Evolutionary conservation across 2,113 vertebrate species (phyloP).

Genomic region (Sciurus niger): DNA sequence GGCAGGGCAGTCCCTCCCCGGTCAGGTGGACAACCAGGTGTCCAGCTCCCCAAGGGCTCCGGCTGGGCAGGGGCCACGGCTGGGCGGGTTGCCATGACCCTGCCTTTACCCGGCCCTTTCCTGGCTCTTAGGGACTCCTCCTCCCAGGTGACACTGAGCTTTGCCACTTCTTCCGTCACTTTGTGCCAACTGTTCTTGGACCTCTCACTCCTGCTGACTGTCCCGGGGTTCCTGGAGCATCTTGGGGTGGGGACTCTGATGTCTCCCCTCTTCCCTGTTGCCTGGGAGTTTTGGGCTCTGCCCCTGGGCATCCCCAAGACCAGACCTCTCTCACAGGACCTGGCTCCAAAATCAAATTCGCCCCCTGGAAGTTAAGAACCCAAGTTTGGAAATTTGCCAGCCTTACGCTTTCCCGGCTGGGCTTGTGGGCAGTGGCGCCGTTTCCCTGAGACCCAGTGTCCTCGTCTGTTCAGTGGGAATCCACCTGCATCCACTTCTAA

Average conservation of each 20-base stretch:
- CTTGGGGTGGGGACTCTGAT: neutral
- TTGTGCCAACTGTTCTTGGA: neutral
- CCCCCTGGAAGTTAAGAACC: neutral
- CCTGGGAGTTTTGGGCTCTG: neutral
- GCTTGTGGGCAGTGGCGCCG: neutral
- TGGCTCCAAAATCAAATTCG: neutral
- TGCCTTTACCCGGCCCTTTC: neutral
- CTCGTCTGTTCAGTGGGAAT: conserved; percentile 14
- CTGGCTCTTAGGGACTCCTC: neutral
- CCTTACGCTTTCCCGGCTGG: neutral
- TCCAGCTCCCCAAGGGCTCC: neutral
- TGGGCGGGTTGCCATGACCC: neutral
- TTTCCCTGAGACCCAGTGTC: neutral
- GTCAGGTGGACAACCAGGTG: neutral
- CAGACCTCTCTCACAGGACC: neutral
- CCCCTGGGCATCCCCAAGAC: neutral
- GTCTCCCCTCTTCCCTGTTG: neutral
- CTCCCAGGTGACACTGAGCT: neutral
- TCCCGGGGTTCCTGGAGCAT: neutral
- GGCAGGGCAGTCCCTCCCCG: neutral
- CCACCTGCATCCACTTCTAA: neutral
- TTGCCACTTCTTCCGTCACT: neutral
- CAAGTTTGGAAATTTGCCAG: conserved; percentile 14
- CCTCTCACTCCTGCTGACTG: no score
- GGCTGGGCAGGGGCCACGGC: neutral